Evolutionary conservation across 2,888 invertebrate species (phyloP), one percentile per base, ranked within the genome.

Genomic region (Eilema caniola): DNA sequence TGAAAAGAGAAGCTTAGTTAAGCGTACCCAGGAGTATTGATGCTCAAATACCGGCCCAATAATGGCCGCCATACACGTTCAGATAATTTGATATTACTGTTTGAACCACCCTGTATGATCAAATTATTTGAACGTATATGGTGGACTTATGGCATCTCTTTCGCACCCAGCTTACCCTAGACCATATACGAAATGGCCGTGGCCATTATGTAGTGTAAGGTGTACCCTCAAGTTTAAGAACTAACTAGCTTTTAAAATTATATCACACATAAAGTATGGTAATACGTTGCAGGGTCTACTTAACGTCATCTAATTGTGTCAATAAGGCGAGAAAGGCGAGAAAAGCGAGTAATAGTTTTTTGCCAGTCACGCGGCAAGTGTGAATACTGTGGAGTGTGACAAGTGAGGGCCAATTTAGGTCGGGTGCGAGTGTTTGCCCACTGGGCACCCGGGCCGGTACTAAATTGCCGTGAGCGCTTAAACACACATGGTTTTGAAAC

Each of bases 391-490:
- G 72, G 69, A 80, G 82, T 85, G 86, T 88, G 90, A 91, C 90
- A 89, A 89, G 89, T 86, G 88, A 89, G 75, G 80, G 88, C 87
- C 86, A 89, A 91, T 92, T 89, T 88, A 82, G 89, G 88, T 86
- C 86, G 87, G 82, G 78, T 80, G 80, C 75, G 84, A 90, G 89
- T 90, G 90, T 92, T 92, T 92, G 87, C 83, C 79, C 85, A 86
- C 83, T 78, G 83, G 81, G 78, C 77, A 78, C 72, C 71, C 77
- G 76, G 68, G 67, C 69, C 67, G 70, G 74, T 70, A 67, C 72
- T 80, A 79, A 82, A 83, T 80, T 76, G 71, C 64, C 60, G 74
- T 69, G 70, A 33, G 68, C 65, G 72, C 69, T 67, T 28, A 64
- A 53, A 53, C 65, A 59, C 68, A 65, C 62, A 67, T 41, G 16